Evolutionary conservation across 2,113 vertebrate genomes (phyloP).

Genomic region (Aptenodytes forsteri): DNA sequence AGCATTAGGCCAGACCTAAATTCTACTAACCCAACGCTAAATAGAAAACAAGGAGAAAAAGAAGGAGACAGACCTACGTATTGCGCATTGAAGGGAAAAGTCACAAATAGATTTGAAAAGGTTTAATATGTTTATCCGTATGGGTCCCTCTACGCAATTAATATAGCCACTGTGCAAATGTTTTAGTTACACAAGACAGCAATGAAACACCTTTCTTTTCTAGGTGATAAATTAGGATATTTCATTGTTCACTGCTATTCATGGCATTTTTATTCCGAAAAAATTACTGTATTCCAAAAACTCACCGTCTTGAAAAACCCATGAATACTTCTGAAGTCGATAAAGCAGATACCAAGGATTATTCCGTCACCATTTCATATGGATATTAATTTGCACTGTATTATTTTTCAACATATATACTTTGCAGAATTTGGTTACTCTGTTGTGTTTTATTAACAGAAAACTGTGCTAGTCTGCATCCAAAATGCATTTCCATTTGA

Average conservation of each 20-base stretch:
- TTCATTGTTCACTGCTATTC: not conserved
- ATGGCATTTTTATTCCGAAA: not conserved
- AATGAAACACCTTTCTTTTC: not conserved
- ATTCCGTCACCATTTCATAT: not conserved
- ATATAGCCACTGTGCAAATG: not conserved
- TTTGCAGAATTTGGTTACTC: not conserved
- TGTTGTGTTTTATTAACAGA: not conserved
- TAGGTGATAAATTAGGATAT: not conserved
- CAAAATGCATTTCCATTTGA: not conserved
- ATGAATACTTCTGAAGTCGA: accelerated
- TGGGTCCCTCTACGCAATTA: not conserved
- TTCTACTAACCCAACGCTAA: not conserved
- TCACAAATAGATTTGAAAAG: not conserved
- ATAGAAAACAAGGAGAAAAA: not conserved
- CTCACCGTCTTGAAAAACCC: not conserved
- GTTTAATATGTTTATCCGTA: not conserved
- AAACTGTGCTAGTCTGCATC: not conserved
- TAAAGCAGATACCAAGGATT: not conserved
- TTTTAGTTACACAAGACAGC: not conserved
- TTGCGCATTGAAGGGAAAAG: not conserved
- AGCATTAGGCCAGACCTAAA: not conserved
- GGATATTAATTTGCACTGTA: not conserved
- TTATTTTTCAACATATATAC: not conserved
- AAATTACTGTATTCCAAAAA: not conserved
- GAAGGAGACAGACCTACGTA: not conserved